Evolutionary conservation across 2,888 invertebrate species (phyloP).

Genomic region (Drosophila ustulata): DNA sequence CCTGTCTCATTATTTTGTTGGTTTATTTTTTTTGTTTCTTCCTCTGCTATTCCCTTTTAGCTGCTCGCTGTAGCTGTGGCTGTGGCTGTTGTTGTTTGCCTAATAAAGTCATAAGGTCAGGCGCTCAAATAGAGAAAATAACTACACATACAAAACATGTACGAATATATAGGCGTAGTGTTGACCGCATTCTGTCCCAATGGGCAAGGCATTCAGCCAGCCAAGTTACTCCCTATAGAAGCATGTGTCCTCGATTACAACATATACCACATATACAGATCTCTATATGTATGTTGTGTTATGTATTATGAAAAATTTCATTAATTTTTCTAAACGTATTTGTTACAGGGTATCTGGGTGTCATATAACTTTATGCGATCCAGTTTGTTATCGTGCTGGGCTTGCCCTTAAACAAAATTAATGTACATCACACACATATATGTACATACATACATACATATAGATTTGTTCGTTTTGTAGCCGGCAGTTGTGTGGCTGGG

Average conservation of each 20-base stretch:
- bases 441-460: neutral
- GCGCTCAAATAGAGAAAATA: conserved; percentile 35
- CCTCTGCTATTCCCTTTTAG: conserved; percentile 12
- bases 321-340: neutral
- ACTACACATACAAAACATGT: conserved; percentile 26
- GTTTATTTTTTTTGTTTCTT: conserved; percentile 15
- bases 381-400: conserved; percentile 15
- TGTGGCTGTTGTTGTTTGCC: conserved; percentile 21
- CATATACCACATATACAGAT: neutral
- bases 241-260: conserved; percentile 3
- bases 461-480: neutral
- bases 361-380: neutral
- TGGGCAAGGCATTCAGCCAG: conserved; percentile 22
- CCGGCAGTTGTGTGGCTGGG: conserved; percentile 9
- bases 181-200: conserved; percentile 42
- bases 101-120: conserved; percentile 66
- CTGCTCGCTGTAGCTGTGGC: conserved; percentile 4
- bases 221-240: conserved; percentile 15
- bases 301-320: neutral
- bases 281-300: no score
- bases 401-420: conserved; percentile 5
- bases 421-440: conserved; percentile 1
- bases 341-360: conserved; percentile 1
- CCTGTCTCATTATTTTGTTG: conserved; percentile 56
- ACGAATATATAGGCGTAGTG: conserved; percentile 39